Base-by-base conservation (phyloP, 2,113 vertebrate genomes). In the Heterochromis multidens region DNA sequence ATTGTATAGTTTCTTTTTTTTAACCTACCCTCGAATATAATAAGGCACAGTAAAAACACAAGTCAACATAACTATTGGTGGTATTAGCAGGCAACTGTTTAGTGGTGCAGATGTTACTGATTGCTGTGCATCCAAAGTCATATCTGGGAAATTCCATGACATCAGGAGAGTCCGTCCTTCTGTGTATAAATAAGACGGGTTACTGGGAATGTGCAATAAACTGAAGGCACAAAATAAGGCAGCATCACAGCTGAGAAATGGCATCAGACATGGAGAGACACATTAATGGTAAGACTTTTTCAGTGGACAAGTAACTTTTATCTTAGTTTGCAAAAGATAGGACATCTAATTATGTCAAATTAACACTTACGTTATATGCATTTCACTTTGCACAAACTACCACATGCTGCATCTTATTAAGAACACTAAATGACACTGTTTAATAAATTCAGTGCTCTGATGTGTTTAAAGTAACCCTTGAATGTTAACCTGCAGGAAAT, bases 141-240 rank as follows among this genome's bases (percentile, higher is more conserved):
- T 60, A 59, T 52, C 29, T 85, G 83, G 76, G 77, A 85, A 85
- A 85, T 85, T 85, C 83, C 83, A 85, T 85, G 83, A 85, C 83
- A 85, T 85, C 83, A 85, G 77, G 54, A 40, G 14, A 83, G 82
- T 83, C 74, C 60, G 49, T 31, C 72, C 83, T 74, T 74, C 56
- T 61, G 40, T 27, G 16, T 43, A 80, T 85, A 61, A 74, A 85
- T 80, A 52, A 60, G 83, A 43, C 62, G 7, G 58, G 62, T 56
- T 52, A 54, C 37, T 67, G 82, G 13, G 31, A 31, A 29, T 16
- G 56, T 52, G 43, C 59, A 59, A 58, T 49, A 59, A 29, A 57
- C 19, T 67, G 14, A 49, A 78, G 35, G 23, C 9, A 40, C 37
- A 46, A 40, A 58, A n/a, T 78, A 59, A 14, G 49, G 54, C 19